Percentiles rank a stretch among this genome's conserved stretches.
Evolutionary conservation across 2,888 invertebrate species (phyloP).

Genomic region (Linnaemya tessellans): DNA sequence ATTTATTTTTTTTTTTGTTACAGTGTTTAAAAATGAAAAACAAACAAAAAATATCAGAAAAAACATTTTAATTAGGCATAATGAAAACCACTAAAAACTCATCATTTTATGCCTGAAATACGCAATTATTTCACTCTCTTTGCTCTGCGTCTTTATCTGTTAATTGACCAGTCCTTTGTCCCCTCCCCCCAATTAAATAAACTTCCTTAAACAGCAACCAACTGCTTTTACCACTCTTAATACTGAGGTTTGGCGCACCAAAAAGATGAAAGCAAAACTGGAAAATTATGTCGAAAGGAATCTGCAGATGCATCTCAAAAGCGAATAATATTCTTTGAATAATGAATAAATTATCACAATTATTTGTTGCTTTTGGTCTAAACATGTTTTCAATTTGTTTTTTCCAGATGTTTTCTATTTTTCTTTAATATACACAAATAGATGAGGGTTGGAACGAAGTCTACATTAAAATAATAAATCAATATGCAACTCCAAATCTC

Average conservation of each 20-base stretch:
- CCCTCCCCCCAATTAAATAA: neutral
- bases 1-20: neutral
- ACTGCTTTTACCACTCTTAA: slow-evolving; percentile 33
- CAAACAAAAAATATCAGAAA: slow-evolving; percentile 1
- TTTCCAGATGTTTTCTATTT: neutral
- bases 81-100: slow-evolving; percentile 71
- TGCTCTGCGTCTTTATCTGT: neutral
- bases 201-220: slow-evolving; percentile 13
- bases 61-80: slow-evolving; percentile 58
- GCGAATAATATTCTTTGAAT: slow-evolving; percentile 24
- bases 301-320: slow-evolving; percentile 36
- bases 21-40: slow-evolving; percentile 4
- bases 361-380: neutral
- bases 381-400: neutral
- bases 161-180: slow-evolving; percentile 17
- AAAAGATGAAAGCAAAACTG: slow-evolving; percentile 4
- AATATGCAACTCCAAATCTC: no score
- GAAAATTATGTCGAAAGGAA: slow-evolving; percentile 2
- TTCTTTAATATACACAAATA: no score
- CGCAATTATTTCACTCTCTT: slow-evolving; percentile 36
- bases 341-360: slow-evolving; percentile 3
- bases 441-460: no score
- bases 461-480: no score
- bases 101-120: slow-evolving; percentile 60
- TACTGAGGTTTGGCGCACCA: slow-evolving; percentile 40